A percentile compares a stretch with the other conserved stretches of the same genome.
Evolutionary conservation across 2,113 vertebrate species (phyloP).

Genomic region (Solenodon paradoxus): DNA sequence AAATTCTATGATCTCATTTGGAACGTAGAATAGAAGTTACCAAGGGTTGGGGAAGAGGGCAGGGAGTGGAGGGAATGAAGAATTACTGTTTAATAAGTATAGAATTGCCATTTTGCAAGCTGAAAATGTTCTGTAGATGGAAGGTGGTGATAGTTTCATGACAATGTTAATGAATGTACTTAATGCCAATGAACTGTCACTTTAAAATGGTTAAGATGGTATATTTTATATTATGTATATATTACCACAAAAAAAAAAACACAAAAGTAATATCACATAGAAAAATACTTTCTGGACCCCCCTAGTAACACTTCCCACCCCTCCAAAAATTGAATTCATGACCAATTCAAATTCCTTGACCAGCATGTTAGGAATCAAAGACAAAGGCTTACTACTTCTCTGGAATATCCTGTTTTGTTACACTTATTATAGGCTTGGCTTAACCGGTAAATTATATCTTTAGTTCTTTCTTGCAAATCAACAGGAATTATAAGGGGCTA

Average conservation of each 20-base stretch:
- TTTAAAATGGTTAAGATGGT: neutral
- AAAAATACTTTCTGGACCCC: neutral
- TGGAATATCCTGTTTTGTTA: neutral
- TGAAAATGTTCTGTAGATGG: neutral
- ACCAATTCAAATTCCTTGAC: neutral
- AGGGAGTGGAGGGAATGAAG: too few relatives aligned
- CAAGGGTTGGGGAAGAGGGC: neutral
- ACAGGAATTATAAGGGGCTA: neutral
- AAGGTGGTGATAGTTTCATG: neutral
- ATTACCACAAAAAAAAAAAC: neutral
- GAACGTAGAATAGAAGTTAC: neutral
- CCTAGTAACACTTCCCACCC: neutral
- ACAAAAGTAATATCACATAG: neutral
- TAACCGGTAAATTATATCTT: slow-evolving; percentile 30
- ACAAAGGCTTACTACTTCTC: neutral
- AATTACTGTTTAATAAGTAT: neutral
- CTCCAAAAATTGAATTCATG: neutral
- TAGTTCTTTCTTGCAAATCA: slow-evolving; percentile 34
- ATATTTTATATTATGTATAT: neutral
- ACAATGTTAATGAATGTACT: neutral
- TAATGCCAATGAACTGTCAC: neutral
- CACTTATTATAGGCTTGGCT: neutral
- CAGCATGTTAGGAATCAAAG: neutral
- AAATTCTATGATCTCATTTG: too few relatives aligned
- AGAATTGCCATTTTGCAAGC: neutral